These are phyloP conservation scores for Drosophila colorata DNA, from an alignment of 2,888 invertebrate species.

Conservation along the genomic window DNA sequence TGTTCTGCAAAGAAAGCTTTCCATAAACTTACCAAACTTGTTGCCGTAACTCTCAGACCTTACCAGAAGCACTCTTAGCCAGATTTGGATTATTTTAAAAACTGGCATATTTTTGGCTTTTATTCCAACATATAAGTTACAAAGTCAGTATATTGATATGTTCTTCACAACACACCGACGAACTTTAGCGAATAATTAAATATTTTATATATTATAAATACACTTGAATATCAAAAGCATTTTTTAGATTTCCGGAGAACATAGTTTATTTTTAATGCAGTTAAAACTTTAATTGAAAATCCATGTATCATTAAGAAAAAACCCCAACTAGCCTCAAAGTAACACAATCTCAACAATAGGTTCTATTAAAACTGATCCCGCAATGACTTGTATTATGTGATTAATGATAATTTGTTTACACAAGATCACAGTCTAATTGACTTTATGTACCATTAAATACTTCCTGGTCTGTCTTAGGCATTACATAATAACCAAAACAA, in stretches of 20 bases:
- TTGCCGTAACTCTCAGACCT: conserved; percentile 2
- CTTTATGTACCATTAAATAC: conserved; percentile 14
- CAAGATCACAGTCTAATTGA: conserved; percentile 29
- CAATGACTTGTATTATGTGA: conserved; percentile 36
- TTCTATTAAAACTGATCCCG: conserved; percentile 18
- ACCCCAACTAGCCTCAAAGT: conserved; percentile 17
- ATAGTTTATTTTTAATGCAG: not conserved
- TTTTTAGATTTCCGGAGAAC: not conserved
- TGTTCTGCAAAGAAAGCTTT: conserved; percentile 53
- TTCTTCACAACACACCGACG: too few species aligned
- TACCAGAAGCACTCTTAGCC: conserved; percentile 8
- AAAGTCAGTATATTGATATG: too few species aligned
- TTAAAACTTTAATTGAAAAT: conserved; percentile 12
- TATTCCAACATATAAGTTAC: too few species aligned
- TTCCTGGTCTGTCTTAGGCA: conserved; percentile 40
- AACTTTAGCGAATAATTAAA: too few species aligned
- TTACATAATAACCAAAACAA: conserved; percentile 45
- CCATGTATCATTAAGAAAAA: conserved; percentile 1
- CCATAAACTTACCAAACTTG: conserved; percentile 12
- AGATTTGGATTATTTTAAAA: not conserved
- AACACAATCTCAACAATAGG: conserved; percentile 19
- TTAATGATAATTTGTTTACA: conserved; percentile 54
- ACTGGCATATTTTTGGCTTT: not conserved
- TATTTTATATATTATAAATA: too few species aligned
- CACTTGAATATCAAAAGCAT: not conserved